Conservation (phyloP, 2,113 vertebrate genomes). For the Chaetodon trifascialis region DNA sequence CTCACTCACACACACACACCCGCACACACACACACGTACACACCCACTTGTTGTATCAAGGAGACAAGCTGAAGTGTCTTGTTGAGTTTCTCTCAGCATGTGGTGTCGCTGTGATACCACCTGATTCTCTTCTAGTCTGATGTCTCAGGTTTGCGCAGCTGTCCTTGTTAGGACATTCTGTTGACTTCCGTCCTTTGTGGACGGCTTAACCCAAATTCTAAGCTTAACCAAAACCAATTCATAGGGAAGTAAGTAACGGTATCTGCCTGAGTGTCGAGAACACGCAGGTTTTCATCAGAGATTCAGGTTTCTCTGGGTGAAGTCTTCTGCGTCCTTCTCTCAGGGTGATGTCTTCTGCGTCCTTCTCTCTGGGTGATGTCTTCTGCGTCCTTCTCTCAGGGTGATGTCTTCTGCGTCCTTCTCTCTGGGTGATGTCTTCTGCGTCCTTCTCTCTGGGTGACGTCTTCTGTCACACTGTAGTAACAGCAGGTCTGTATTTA, state of each 20-base stretch:
- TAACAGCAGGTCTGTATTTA: not conserved
- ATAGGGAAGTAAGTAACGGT: not conserved
- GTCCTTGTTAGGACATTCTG: too few species aligned
- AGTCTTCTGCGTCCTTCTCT: not conserved
- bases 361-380: too few species aligned
- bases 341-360: not conserved
- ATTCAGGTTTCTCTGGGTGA: not conserved
- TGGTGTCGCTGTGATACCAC: too few species aligned
- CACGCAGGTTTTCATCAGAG: not conserved
- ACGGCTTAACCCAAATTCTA: too few species aligned
- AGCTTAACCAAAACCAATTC: too few species aligned
- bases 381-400: not conserved
- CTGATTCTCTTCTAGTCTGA: too few species aligned
- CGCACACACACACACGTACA: too few species aligned
- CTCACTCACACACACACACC: constrained; percentile 26
- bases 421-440: not conserved
- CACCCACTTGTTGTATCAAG: not conserved
- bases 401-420: not conserved
- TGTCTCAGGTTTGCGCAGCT: too few species aligned
- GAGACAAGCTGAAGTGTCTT: too few species aligned
- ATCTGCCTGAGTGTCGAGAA: not conserved
- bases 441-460: not conserved
- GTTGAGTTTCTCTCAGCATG: too few species aligned
- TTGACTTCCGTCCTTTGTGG: too few species aligned
- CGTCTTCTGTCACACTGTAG: not conserved